phyloP scores from a whole-genome alignment of 2,888 invertebrate genomes.

The Cremastinae sp. region DNA sequence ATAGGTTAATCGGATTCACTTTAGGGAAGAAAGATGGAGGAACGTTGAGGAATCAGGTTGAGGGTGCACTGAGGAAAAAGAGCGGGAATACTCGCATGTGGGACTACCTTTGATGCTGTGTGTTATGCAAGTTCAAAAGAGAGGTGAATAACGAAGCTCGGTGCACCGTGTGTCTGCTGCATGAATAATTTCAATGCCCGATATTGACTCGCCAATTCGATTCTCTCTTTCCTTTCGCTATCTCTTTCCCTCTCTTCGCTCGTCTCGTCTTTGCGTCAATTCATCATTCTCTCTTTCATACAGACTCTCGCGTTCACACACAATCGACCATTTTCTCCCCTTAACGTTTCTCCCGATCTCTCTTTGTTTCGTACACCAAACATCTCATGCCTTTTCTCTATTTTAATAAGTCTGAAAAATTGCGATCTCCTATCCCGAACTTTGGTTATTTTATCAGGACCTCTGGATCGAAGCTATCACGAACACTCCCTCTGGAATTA shows the following conservation, averaged over 20 bases:
- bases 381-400: not conserved
- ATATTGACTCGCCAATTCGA: constrained; percentile 46
- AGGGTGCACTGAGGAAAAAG: not conserved
- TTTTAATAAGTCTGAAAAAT: not conserved
- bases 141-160: constrained; percentile 57
- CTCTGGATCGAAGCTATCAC: no score
- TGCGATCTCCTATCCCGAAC: not conserved
- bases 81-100: constrained; percentile 16
- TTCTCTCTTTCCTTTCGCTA: constrained; percentile 36
- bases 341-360: constrained; percentile 47
- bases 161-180: constrained; percentile 40
- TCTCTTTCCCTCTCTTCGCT: constrained; percentile 42
- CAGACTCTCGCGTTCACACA: constrained; percentile 38
- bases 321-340: constrained; percentile 57
- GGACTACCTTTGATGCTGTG: constrained; percentile 67
- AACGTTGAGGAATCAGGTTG: no score
- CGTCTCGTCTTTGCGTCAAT: constrained; percentile 39
- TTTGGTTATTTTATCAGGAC: no score
- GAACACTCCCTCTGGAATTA: no score
- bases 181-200: constrained; percentile 43
- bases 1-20: constrained; percentile 74
- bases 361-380: not conserved
- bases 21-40: constrained; percentile 28
- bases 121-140: constrained; percentile 62
- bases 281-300: constrained; percentile 32